Evolutionary conservation across 23 tunicate species (phyloP), one percentile per base, ranked within the genome.

Genomic region (Halocynthia aurantium): DNA sequence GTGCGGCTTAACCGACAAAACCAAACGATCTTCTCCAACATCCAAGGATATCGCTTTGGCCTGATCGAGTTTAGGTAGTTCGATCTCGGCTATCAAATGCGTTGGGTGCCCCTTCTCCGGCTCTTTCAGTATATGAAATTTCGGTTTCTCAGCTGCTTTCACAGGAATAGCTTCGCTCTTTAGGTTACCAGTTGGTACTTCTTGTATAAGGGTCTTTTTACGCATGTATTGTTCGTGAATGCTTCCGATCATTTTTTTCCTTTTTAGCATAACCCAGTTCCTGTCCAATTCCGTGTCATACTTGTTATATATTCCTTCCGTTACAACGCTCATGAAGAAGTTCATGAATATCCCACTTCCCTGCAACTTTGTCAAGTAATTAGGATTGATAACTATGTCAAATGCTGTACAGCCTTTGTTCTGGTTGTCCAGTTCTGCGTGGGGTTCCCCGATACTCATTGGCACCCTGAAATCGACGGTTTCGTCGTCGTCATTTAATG

Each of bases 251-350:
- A 92, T 78, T 67, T 92, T 92, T 44, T 92, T 92, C 8, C 70
- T 73, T 55, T 81, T 86, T 50, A 92, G 70, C 66, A 92, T n/a
- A 51, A 86, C 75, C 92, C 91, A 92, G 18, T 86, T 82, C 61
- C 92, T 76, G 21, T 92, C 92, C 21, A 92, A 60, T 55, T 86
- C 85, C 50, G 86, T 79, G 7, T 77, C 67, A 68, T 92, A 86
- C 55, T 92, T 92, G 51, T 74, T 79, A 12, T 10, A 55, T 0
- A 92, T 13, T 15, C 92, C 98, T 69, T 86, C 88, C 49, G 82
- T 82, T n/a, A 92, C 98, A 61, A 92, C 73, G 58, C 98, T 92
- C 98, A 86, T 92, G 52, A 92, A 86, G 73, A 92, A 92, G 7
- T 92, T 92, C 62, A 92, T 75, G 71, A 92, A 92, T 54, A 85